Conservation (phyloP, 2,113 vertebrate species). For the Tiliqua scincoides region DNA sequence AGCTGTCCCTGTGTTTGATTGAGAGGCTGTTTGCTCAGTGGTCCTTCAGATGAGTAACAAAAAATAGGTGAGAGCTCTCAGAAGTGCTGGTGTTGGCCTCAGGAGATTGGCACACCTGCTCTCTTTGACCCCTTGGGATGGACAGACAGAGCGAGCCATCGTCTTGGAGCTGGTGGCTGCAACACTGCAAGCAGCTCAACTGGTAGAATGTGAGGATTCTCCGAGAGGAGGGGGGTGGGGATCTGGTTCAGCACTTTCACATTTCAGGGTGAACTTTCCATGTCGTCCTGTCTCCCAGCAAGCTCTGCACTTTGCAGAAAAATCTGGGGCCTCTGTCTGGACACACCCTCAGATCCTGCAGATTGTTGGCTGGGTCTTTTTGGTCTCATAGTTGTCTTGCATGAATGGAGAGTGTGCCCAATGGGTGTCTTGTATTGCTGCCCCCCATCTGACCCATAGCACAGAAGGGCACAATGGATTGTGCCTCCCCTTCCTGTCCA, state of each 20-base stretch:
- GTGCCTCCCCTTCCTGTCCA: no score
- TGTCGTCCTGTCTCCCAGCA: background rate
- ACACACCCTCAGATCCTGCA: background rate
- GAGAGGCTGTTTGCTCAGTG: background rate
- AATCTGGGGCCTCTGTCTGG: no score
- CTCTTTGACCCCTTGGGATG: background rate
- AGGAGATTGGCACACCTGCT: background rate
- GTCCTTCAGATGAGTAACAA: background rate
- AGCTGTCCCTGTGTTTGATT: background rate
- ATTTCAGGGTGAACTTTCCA: background rate
- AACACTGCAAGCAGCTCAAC: background rate
- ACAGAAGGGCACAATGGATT: no score
- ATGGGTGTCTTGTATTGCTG: background rate
- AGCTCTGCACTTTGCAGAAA: no score
- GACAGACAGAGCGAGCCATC: background rate
- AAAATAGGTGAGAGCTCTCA: background rate
- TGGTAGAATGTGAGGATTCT: background rate
- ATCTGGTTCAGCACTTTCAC: background rate
- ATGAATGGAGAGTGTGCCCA: background rate
- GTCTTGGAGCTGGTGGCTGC: background rate
- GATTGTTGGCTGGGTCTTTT: background rate
- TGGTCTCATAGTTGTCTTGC: background rate
- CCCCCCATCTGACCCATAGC: background rate
- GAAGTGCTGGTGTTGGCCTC: background rate
- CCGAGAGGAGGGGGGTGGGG: background rate